Evolutionary conservation across 2,888 invertebrate genomes (phyloP).

Genomic region (Lepetodrilus schrolli): DNA sequence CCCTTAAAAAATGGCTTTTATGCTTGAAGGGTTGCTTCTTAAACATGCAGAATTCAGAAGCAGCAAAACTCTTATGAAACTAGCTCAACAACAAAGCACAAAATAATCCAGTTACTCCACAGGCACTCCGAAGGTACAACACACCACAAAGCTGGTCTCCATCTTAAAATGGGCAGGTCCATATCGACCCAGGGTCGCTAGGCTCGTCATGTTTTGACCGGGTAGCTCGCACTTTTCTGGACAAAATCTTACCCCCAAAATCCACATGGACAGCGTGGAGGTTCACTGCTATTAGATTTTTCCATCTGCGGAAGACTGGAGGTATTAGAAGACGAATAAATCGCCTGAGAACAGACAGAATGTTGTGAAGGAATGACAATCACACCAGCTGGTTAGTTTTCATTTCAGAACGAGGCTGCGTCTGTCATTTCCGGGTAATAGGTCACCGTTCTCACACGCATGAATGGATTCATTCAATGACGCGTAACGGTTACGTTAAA

Average conservation of each 20-base stretch:
- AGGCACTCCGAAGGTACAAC: constrained; percentile 20
- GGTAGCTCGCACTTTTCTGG: neutral
- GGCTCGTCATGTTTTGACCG: constrained; percentile 14
- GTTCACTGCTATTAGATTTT: constrained; percentile 67
- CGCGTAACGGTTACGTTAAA: neutral
- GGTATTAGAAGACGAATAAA: constrained; percentile 31
- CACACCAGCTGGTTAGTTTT: constrained; percentile 56
- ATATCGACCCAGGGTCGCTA: constrained; percentile 29
- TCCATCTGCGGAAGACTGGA: constrained; percentile 54
- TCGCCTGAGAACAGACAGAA: constrained; percentile 29
- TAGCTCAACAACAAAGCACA: neutral
- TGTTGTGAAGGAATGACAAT: constrained; percentile 59
- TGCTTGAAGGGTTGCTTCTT: neutral
- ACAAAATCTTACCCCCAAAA: constrained; percentile 66
- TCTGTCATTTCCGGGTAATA: constrained; percentile 39
- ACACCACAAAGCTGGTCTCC: constrained; percentile 31
- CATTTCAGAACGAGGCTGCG: constrained; percentile 55
- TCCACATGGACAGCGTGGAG: constrained; percentile 67
- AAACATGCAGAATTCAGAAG: neutral
- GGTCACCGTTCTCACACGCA: constrained; percentile 30
- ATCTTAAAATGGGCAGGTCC: constrained; percentile 34
- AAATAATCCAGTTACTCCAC: neutral
- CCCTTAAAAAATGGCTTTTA: neutral
- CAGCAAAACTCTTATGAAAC: neutral
- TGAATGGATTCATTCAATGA: neutral